A percentile compares a stretch with the other conserved stretches of the same genome.
phyloP scores from a whole-genome alignment of 2,113 vertebrate species.

The Hyperoodon ampullatus region DNA sequence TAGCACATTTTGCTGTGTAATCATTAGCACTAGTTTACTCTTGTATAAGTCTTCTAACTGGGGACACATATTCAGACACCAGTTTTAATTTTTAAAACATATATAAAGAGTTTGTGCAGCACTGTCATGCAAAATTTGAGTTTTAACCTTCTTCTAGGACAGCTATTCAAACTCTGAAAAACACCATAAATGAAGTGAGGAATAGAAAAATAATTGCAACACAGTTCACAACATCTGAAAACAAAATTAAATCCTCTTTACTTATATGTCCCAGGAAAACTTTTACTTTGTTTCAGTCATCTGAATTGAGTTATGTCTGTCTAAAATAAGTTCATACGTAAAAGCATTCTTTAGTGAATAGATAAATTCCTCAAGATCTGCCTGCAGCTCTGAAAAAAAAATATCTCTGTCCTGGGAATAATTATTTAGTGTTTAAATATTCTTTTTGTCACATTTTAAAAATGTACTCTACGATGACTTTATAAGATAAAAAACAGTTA shows the following conservation, averaged over 20 bases:
- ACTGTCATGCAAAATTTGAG: not conserved
- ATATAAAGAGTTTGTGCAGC: not conserved
- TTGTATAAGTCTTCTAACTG: not conserved
- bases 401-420: not conserved
- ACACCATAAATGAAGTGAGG: not conserved
- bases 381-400: not conserved
- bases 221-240: not conserved
- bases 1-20: not conserved
- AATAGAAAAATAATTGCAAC: not conserved
- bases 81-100: not conserved
- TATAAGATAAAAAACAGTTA: not conserved
- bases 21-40: not conserved
- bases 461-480: not conserved
- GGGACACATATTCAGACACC: not conserved
- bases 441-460: not conserved
- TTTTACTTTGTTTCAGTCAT: not conserved
- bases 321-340: conserved; percentile 26
- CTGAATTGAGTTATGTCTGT: not conserved
- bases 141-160: not conserved
- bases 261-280: not conserved
- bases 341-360: conserved; percentile 10
- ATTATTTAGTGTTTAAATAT: not conserved
- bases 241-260: not conserved
- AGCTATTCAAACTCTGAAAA: not conserved
- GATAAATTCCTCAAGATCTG: conserved; percentile 32